Base-by-base conservation (phyloP, 2,797 vertebrate genomes). In the Platyrinchus mystaceus region DNA sequence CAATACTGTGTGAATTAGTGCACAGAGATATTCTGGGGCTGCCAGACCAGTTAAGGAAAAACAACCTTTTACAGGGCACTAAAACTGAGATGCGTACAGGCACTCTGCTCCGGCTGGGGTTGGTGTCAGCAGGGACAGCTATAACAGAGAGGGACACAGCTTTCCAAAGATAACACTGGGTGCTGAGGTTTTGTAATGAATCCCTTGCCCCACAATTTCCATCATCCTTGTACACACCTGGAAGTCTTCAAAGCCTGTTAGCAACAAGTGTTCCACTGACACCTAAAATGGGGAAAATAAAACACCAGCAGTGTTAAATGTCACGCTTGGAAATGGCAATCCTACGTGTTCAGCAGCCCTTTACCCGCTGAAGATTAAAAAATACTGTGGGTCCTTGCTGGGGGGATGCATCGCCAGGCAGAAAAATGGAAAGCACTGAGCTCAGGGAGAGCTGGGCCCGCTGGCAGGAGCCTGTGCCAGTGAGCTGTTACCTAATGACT, bases 201-300 rank as follows among this genome's bases (percentile, higher is more conserved):
- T 44, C 32, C 44, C 16, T 52, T 74, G 47, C 27, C 52, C 58
- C 56, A n/a, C 22, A 26, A 2, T 47, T 78, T 64, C 66, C 68
- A 28, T 32, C 34, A 19, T 74, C 49, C 32, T 63, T 46, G 52
- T 71, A 47, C 32, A 26, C 23, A 41, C 49, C 37, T 81, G 64
- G 34, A 85, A 83, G 43, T 56, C 47, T 74, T 81, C 73, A 64
- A 81, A 90, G 36, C 46, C 76, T 85, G 37, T 87, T 91, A 76
- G 87, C 87, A 89, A 41, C 79, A 90, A 41, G 81, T 76, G 68
- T 87, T 75, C 34, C 55, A 44, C 41, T 58, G 86, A 23, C 59
- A 41, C 37, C 55, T 52, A 17, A 53, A n/a, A 17, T 41, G 27
- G 60, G 68, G 41, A 69, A 70, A 70, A 74, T 63, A 50, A 93